Base-by-base conservation (phyloP, 2,797 vertebrate species). In the Sarcophilus harrisii region DNA sequence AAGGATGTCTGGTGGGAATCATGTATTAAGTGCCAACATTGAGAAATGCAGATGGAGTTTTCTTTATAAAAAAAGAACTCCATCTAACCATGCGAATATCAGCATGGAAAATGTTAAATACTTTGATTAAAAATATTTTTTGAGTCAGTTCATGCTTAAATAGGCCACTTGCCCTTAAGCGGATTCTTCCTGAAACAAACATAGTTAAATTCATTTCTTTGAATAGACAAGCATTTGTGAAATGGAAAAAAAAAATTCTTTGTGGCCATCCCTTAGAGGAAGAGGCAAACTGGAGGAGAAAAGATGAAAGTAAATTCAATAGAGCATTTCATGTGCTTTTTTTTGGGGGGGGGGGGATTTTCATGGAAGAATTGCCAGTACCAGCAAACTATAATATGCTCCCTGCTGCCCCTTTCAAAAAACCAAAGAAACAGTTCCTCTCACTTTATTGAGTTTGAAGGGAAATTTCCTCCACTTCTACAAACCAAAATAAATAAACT, bases 21-120 rank as follows among this genome's bases (percentile, higher is more conserved):
- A 66, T 60, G 45, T 59, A 45, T 30, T 58, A 87, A 94, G n/a
- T 5, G 73, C 1, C 32, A 95, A 87, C 1, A 32, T 32, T 55
- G 87, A 73, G 10, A 0, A 57, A 49, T 29, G 28, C 1, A 62
- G 52, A 52, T 90, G 18, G 90, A 57, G 90, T 27, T 59, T 93
- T 58, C 45, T 87, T 32, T 29, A 4, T 60, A 57, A 27, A 62
- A 62, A 55, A 30, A 60, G 49, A 93, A 91, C 10, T 16, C 52
- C 16, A 52, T 4, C 58, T n/a, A 94, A 59, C 38, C 58, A 54
- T n/a, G 29, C 0, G 21, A 49, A 87, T 45, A 45, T 45, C 38
- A 87, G 73, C 91, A 57, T 27, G 38, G 38, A 96, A 95, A 94
- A 4, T 90, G 62, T 95, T 87, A 96, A 94, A 55, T 91, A 45